A percentile compares a stretch with the other conserved stretches of the same genome.
Conservation (phyloP, 2,888 invertebrate genomes). For the Listrodromus nycthemerus region DNA sequence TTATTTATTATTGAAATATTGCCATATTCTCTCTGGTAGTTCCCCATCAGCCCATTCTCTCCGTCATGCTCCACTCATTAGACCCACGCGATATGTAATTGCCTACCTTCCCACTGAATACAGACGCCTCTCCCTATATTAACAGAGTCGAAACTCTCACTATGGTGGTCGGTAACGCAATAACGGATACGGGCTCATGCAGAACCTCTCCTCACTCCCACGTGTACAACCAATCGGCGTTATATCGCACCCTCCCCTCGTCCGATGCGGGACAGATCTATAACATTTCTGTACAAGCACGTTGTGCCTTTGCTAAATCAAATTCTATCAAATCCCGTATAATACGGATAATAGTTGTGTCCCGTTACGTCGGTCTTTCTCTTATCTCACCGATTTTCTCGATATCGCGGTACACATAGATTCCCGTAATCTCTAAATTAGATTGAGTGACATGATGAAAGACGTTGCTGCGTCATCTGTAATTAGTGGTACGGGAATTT, state of each 20-base stretch:
- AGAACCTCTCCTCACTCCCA: slow-evolving; percentile 17
- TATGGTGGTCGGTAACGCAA: slow-evolving; percentile 15
- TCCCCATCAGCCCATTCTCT: not conserved
- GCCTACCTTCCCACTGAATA: not conserved
- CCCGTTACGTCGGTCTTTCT: slow-evolving; percentile 17
- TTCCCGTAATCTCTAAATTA: slow-evolving; percentile 18
- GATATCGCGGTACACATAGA: not conserved
- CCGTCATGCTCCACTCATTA: not conserved
- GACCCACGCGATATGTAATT: not conserved
- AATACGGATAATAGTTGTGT: slow-evolving; percentile 16
- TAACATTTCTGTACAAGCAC: slow-evolving; percentile 20
- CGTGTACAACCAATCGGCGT: slow-evolving; percentile 21
- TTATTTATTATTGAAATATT: not conserved
- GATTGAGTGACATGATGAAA: slow-evolving; percentile 45
- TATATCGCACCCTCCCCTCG: slow-evolving; percentile 28
- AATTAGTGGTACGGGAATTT: slow-evolving; percentile 38
- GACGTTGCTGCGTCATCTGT: slow-evolving; percentile 48
- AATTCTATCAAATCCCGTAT: slow-evolving; percentile 12
- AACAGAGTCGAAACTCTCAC: not conserved
- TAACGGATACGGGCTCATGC: slow-evolving; percentile 49
- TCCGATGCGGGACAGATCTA: slow-evolving; percentile 47
- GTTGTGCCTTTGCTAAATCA: slow-evolving; percentile 12
- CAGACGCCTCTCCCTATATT: slow-evolving; percentile 15
- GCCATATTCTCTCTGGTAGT: not conserved
- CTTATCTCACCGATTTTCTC: slow-evolving; percentile 25